Percentiles rank a stretch among this genome's conserved stretches.
These are phyloP conservation scores for Planococcus citri DNA, from an alignment of 1,140 invertebrate genomes.

Conservation along the genomic window DNA sequence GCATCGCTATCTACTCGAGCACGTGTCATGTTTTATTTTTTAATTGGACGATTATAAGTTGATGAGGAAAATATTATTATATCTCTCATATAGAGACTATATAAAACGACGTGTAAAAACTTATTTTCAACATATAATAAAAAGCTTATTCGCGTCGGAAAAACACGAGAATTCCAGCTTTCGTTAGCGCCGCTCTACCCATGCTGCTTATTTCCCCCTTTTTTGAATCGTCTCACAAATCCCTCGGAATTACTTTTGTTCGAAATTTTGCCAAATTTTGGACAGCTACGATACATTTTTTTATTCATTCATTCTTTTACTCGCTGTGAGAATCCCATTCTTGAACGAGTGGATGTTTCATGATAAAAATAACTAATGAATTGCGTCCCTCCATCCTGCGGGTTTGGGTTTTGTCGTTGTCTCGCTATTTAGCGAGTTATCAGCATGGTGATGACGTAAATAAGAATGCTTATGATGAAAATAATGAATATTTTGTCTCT, in stretches of 20 bases:
- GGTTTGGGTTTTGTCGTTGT: too few relatives aligned
- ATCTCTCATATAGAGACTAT: background rate
- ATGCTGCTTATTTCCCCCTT: too few relatives aligned
- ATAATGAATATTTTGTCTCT: too few relatives aligned
- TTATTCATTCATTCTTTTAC: background rate
- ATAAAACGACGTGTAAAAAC: too few relatives aligned
- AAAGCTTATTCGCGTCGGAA: too few relatives aligned
- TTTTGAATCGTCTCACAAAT: background rate
- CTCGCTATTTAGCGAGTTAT: too few relatives aligned
- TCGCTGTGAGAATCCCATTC: background rate
- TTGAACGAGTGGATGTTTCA: background rate
- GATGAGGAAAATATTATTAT: too few relatives aligned
- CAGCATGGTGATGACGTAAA: too few relatives aligned
- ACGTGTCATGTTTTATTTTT: background rate
- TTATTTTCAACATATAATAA: too few relatives aligned
- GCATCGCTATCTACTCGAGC: background rate
- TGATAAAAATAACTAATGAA: conserved; percentile 8
- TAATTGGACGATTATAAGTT: background rate
- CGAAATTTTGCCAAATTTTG: conserved; percentile 2
- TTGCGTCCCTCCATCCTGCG: background rate
- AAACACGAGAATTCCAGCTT: too few relatives aligned
- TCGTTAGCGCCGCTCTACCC: too few relatives aligned
- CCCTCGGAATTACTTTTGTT: conserved; percentile 2
- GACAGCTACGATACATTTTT: background rate
- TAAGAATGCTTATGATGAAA: too few relatives aligned